Evolutionary conservation across 1,140 invertebrate genomes (phyloP), one percentile per base, ranked within the genome.

Genomic region (Aricia agestis): DNA sequence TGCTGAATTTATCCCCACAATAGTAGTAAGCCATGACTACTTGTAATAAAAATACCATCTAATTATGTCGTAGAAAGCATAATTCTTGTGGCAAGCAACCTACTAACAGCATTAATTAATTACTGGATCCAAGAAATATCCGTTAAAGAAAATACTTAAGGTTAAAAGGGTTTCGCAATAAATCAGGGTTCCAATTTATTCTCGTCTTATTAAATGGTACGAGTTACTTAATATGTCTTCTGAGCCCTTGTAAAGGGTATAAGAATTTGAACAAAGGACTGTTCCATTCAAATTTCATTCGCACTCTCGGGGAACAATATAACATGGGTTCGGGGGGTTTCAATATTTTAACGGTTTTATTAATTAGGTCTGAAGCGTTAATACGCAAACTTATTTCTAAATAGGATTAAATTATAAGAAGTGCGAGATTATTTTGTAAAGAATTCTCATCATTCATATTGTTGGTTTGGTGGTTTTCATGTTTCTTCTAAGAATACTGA

Each of bases 131-230:
- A 59, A 63, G 59, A 63, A 63, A 63, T 25, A 63, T 11, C 18
- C 59, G 19, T 19, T 63, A 72, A 72, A 70, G n/a, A 59, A 63
- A 76, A 76, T 69, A 71, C 72, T 76, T 76, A 63, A 70, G 70
- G 75, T 70, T 76, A 76, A 76, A 70, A 76, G 75, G 70, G 70
- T 76, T 76, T 59, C 70, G 72, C 59, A 76, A 76, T 76, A 76
- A 76, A 76, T 76, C 70, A 70, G 52, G 66, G 67, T 65, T 69
- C 68, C 65, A 72, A 76, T 76, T 69, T 72, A 72, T 74, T 71
- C 68, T 19, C 72, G 66, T 73, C 68, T 69, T 74, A 74, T 76
- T 72, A 63, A 63, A 18, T 63, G 59, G 59, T 63, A 19, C 59
- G 18, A 72, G 68, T 72, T 76, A 76, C 72, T 70, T 70, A 63